Conservation (phyloP, 2,888 invertebrate species). For the Clitarchus hookeri region DNA sequence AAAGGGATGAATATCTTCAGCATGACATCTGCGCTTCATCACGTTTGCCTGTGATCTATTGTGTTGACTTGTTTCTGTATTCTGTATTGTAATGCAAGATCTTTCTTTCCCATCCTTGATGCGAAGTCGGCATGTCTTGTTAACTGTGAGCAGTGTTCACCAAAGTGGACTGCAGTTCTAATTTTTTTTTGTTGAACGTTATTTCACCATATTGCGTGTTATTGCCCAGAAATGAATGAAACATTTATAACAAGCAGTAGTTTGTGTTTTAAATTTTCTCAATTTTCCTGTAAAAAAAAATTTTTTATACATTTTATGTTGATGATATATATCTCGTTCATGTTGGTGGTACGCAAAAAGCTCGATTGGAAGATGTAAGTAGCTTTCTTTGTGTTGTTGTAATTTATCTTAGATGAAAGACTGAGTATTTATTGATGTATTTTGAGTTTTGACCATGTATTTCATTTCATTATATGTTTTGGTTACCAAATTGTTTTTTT, state of each 20-base stretch:
- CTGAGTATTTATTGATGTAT: conserved; percentile 8
- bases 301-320: background rate
- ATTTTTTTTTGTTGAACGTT: background rate
- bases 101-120: background rate
- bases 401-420: background rate
- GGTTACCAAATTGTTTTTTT: background rate
- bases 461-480: background rate
- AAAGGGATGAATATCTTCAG: background rate
- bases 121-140: background rate
- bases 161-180: background rate
- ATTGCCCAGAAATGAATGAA: background rate
- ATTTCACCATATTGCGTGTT: conserved; percentile 1
- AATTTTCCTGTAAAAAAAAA: background rate
- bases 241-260: background rate
- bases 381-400: background rate
- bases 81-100: background rate
- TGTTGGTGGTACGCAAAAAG: background rate
- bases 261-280: background rate
- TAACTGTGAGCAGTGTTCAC: background rate
- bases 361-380: background rate
- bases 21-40: background rate
- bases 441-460: background rate
- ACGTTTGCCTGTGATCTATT: background rate
- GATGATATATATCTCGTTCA: background rate
- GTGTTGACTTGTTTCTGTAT: background rate